Conservation (phyloP, 1,140 invertebrate species). For the Pissodes strobi region DNA sequence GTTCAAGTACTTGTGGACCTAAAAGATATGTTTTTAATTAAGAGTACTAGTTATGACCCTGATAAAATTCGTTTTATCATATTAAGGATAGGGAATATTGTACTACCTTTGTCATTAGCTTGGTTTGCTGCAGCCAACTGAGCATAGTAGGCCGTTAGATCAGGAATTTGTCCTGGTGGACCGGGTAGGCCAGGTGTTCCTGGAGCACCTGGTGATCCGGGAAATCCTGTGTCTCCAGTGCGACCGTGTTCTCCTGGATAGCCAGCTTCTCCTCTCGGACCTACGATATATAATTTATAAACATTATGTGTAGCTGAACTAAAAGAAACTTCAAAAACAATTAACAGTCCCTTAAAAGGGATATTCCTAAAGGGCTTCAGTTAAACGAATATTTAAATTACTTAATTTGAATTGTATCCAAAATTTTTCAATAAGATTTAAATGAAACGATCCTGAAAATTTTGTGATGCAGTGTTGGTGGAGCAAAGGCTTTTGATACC, state of each 20-base stretch:
- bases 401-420: too few relatives aligned
- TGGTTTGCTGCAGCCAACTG: constrained; percentile 68
- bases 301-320: too few relatives aligned
- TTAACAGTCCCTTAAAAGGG: too few relatives aligned
- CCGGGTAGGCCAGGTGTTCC: constrained; percentile 73
- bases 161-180: constrained; percentile 72
- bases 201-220: constrained; percentile 66
- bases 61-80: background rate
- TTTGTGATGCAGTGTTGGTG: too few relatives aligned
- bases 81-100: background rate
- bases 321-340: too few relatives aligned
- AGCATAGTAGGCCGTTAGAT: constrained; percentile 70
- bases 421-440: too few relatives aligned
- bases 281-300: constrained; percentile 11
- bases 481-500: too few relatives aligned
- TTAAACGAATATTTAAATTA: too few relatives aligned
- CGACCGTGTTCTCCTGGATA: constrained; percentile 60
- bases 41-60: too few relatives aligned
- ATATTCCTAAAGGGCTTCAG: too few relatives aligned
- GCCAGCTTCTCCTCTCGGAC: constrained; percentile 50
- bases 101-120: constrained; percentile 45
- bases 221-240: constrained; percentile 63
- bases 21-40: background rate
- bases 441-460: too few relatives aligned
- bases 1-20: constrained; percentile 61